phyloP scores from a whole-genome alignment of 1,140 invertebrate species.

The Drepana arcuata region DNA sequence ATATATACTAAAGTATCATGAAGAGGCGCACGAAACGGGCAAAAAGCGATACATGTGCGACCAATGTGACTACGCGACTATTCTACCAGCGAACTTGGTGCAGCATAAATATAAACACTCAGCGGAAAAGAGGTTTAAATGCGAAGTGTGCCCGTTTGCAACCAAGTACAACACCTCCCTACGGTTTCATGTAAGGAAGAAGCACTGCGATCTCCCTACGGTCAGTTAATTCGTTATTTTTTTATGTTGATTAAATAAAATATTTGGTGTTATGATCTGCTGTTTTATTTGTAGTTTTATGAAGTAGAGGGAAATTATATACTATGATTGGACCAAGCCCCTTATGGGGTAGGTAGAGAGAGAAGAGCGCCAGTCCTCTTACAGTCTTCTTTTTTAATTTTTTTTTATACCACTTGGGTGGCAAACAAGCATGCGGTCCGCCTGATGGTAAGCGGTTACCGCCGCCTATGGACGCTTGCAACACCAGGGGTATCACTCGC shows the following conservation, averaged over 20 bases:
- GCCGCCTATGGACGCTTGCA: no score
- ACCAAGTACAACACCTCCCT: constrained; percentile 63
- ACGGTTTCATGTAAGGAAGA: constrained; percentile 60
- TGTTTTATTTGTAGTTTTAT: constrained; percentile 3
- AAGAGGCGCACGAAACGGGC: constrained; percentile 52
- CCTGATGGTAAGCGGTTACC: no score
- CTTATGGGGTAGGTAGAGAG: no score
- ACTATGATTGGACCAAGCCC: no score
- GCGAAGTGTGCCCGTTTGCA: constrained; percentile 60
- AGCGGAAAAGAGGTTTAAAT: constrained; percentile 53
- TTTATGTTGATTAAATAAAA: constrained; percentile 38
- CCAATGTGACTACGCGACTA: constrained; percentile 56
- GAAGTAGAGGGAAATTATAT: no score
- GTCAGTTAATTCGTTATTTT: constrained; percentile 38
- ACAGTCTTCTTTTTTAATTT: no score
- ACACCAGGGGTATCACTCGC: no score
- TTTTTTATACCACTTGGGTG: no score
- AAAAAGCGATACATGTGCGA: constrained; percentile 52
- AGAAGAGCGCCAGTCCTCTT: no score
- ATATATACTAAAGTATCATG: constrained; percentile 57
- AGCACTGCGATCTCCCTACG: constrained; percentile 62
- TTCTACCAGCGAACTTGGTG: constrained; percentile 50
- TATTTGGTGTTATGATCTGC: constrained; percentile 51
- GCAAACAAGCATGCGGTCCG: no score
- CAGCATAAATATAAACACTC: constrained; percentile 65